A percentile compares a stretch with the other conserved stretches of the same genome.
These are phyloP conservation scores for Agrochola circellaris DNA, from an alignment of 2,888 invertebrate species.

Conservation along the genomic window DNA sequence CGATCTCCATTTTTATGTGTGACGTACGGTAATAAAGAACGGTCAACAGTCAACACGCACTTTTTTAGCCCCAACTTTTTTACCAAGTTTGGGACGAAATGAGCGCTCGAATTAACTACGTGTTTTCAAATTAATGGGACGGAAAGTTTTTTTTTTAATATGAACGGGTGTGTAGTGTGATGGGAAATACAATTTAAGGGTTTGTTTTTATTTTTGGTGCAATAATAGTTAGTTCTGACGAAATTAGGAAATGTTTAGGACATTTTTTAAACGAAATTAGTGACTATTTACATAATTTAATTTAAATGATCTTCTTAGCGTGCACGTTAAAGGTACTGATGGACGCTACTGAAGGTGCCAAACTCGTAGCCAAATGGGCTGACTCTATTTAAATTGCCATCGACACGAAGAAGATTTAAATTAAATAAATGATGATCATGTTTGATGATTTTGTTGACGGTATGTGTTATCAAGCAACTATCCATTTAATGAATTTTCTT, in stretches of 20 bases:
- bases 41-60: slow-evolving; percentile 38
- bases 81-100: slow-evolving; percentile 28
- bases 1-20: slow-evolving; percentile 65
- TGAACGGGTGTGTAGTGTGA: not conserved
- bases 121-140: slow-evolving; percentile 45
- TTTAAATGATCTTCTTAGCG: not conserved
- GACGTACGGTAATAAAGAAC: slow-evolving; percentile 65
- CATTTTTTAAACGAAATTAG: not conserved
- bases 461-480: slow-evolving; percentile 9
- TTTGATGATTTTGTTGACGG: not conserved
- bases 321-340: not conserved
- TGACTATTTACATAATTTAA: not conserved
- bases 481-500: slow-evolving; percentile 3
- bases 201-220: slow-evolving; percentile 30
- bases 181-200: not conserved
- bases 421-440: not conserved
- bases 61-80: slow-evolving; percentile 46
- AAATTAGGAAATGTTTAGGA: not conserved
- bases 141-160: slow-evolving; percentile 34
- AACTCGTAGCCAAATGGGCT: not conserved
- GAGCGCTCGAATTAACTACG: slow-evolving; percentile 52
- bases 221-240: not conserved
- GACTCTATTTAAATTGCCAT: not conserved
- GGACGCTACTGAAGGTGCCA: not conserved
- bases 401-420: not conserved